phyloP scores from a whole-genome alignment of 2,113 vertebrate genomes.

The Talpa occidentalis region DNA sequence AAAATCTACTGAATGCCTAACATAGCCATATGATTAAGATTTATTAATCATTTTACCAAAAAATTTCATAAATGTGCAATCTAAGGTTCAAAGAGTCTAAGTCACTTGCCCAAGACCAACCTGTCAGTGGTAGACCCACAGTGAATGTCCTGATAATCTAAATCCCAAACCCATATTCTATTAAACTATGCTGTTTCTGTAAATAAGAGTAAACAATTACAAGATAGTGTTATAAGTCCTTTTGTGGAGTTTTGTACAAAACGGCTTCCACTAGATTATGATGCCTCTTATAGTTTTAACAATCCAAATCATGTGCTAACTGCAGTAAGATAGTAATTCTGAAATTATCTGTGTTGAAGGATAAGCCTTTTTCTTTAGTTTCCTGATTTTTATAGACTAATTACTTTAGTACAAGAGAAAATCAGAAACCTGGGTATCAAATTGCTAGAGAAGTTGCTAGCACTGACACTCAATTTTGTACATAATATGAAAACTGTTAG shows the following conservation, averaged over 20 bases:
- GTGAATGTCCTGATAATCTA: background rate
- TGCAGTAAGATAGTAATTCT: background rate
- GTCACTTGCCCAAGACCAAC: background rate
- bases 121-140: background rate
- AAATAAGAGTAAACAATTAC: background rate
- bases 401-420: background rate
- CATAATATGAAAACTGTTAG: background rate
- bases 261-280: background rate
- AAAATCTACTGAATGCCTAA: background rate
- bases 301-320: background rate
- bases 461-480: background rate
- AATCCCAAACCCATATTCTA: background rate
- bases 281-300: background rate
- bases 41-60: background rate
- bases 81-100: background rate
- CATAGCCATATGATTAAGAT: background rate
- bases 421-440: background rate
- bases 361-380: background rate
- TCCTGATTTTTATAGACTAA: background rate
- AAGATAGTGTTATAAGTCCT: background rate
- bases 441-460: background rate
- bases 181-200: background rate
- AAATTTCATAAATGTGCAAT: background rate
- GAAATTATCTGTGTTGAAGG: background rate
- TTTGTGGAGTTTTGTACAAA: background rate